Conservation (phyloP, 2,888 invertebrate species). For the Ormyrus pomaceus region DNA sequence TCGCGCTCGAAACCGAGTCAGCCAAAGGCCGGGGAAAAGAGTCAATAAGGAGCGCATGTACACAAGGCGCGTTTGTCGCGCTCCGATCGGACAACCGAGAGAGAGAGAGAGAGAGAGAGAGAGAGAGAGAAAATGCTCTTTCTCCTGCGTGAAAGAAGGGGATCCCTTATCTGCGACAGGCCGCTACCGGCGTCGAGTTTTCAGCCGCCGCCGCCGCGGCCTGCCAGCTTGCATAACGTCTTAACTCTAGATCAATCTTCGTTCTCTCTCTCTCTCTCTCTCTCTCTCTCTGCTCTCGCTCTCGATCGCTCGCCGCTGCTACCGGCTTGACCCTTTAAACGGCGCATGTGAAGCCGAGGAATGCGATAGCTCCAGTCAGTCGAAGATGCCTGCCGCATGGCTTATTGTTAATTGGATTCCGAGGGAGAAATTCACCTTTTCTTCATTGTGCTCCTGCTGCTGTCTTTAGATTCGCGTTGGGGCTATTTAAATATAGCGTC, state of each 20-base stretch:
- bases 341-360: neutral
- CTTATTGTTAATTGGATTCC: too few relatives aligned
- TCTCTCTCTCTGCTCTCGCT: slow-evolving; percentile 11
- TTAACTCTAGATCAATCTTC: slow-evolving; percentile 56
- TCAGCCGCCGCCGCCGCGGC: slow-evolving; percentile 12
- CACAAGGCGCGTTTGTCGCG: neutral
- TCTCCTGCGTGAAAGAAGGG: slow-evolving; percentile 23
- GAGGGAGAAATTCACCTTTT: too few relatives aligned
- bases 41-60: slow-evolving; percentile 38
- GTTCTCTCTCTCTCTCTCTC: slow-evolving; percentile 17
- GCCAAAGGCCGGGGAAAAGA: slow-evolving; percentile 13
- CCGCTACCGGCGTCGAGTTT: slow-evolving; percentile 45
- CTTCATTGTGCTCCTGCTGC: too few relatives aligned
- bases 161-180: slow-evolving; percentile 52
- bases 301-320: neutral
- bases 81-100: slow-evolving; percentile 13
- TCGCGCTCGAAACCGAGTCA: slow-evolving; percentile 17
- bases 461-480: too few relatives aligned
- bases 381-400: too few relatives aligned
- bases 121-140: slow-evolving; percentile 21
- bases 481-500: too few relatives aligned
- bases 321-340: too few relatives aligned
- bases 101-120: neutral
- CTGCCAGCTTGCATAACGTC: slow-evolving; percentile 55
- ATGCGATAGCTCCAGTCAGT: neutral